Conservation (phyloP, 2,888 invertebrate genomes). For the Brenthis hecate region DNA sequence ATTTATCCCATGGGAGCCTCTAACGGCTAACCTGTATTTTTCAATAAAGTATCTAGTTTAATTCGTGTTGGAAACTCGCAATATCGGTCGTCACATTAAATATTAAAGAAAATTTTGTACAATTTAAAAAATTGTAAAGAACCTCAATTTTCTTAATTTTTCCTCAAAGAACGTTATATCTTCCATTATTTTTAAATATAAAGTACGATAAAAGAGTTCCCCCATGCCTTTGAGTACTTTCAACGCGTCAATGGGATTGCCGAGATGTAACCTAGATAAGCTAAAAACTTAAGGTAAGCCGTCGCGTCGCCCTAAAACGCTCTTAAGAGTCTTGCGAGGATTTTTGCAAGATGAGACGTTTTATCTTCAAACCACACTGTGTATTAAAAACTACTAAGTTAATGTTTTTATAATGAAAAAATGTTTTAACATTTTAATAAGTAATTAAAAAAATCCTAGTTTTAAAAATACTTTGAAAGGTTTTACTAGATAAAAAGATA, state of each 20-base stretch:
- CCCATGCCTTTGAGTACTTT: conserved; percentile 40
- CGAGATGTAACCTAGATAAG: conserved; percentile 64
- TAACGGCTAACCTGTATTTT: too few species aligned
- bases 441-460: too few species aligned
- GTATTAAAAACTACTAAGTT: conserved; percentile 6
- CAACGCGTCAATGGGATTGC: conserved; percentile 50
- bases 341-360: conserved; percentile 21
- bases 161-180: neutral
- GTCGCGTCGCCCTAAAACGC: conserved; percentile 33
- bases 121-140: neutral
- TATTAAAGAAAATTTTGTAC: neutral
- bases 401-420: neutral
- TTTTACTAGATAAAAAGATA: too few species aligned
- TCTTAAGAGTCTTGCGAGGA: conserved; percentile 25
- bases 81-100: too few species aligned
- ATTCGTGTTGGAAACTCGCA: too few species aligned
- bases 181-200: conserved; percentile 20
- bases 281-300: conserved; percentile 39
- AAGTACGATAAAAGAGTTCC: conserved; percentile 24
- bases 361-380: conserved; percentile 4
- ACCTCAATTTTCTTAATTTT: neutral
- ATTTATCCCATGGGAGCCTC: too few species aligned
- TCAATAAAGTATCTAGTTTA: too few species aligned
- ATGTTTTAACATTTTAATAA: too few species aligned
- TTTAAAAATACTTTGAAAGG: too few species aligned